Conservation (phyloP, 53 echinoderm and acorn worm genomes). For the Echinometra lucunter region DNA sequence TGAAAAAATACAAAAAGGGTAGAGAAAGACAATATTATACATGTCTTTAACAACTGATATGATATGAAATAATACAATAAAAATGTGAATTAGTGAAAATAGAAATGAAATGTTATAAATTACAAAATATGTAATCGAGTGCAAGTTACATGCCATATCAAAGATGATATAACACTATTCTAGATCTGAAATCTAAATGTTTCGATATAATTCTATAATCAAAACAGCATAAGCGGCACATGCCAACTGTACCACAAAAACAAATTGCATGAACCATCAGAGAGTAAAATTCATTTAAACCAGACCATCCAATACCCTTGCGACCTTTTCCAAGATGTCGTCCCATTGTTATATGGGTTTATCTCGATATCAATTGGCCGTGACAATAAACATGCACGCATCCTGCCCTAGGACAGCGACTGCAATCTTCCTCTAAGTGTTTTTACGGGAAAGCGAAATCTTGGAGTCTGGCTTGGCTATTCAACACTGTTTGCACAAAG, state of each 20-base stretch:
- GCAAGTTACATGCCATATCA: too few relatives aligned
- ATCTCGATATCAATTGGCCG: slow-evolving; percentile 38
- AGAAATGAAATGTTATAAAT: not conserved
- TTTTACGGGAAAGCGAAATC: not conserved
- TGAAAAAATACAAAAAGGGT: too few relatives aligned
- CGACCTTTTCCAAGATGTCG: slow-evolving; percentile 28
- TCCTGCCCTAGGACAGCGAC: slow-evolving; percentile 15
- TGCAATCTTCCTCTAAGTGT: not conserved
- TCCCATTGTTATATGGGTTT: slow-evolving; percentile 39
- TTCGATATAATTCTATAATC: not conserved
- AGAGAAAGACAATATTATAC: too few relatives aligned
- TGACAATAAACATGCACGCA: slow-evolving; percentile 45
- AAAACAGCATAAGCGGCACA: not conserved
- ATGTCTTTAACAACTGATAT: not conserved
- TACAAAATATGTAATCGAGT: not conserved
- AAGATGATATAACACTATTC: too few relatives aligned
- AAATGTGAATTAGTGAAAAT: not conserved
- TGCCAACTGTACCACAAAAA: not conserved
- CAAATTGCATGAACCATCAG: not conserved
- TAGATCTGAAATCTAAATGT: too few relatives aligned
- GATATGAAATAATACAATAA: not conserved
- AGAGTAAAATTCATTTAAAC: slow-evolving; percentile 7
- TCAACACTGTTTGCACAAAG: not conserved
- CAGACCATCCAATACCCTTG: slow-evolving; percentile 4
- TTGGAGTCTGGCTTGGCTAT: not conserved